A percentile compares a stretch with the other conserved stretches of the same genome.
phyloP scores from a whole-genome alignment of 2,113 vertebrate species.

The Bos indicus region DNA sequence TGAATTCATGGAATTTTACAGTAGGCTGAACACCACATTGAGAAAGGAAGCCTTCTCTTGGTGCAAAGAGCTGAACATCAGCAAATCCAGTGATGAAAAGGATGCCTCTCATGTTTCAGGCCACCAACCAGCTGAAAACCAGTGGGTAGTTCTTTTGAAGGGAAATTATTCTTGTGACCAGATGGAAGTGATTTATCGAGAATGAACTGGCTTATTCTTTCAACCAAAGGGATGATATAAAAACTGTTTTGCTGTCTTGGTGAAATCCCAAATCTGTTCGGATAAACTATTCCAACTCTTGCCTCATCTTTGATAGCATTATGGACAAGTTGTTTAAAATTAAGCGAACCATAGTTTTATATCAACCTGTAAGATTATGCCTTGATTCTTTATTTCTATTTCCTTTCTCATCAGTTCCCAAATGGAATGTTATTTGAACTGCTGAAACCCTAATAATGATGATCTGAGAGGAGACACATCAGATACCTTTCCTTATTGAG shows the following conservation, averaged over 20 bases:
- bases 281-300: not conserved
- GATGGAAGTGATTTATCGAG: constrained; percentile 52
- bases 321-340: not conserved
- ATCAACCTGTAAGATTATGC: not conserved
- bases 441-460: not conserved
- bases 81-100: not conserved
- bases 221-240: constrained; percentile 1
- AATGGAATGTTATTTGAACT: not conserved
- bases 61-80: not conserved
- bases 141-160: constrained; percentile 15
- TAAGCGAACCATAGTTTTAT: not conserved
- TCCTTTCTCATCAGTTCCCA: not conserved
- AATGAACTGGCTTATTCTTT: not conserved
- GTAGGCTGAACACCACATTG: not conserved
- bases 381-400: not conserved
- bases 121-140: constrained; percentile 26
- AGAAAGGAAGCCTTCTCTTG: not conserved
- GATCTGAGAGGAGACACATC: not conserved
- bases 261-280: constrained; percentile 5
- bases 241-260: constrained; percentile 6
- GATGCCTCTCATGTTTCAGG: not conserved
- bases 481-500: not conserved
- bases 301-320: not conserved
- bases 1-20: not conserved
- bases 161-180: constrained; percentile 28